A percentile compares a stretch with the other conserved stretches of the same genome.
These are phyloP conservation scores for Hoplias malabaricus DNA, from an alignment of 2,113 vertebrate genomes.

Conservation along the genomic window DNA sequence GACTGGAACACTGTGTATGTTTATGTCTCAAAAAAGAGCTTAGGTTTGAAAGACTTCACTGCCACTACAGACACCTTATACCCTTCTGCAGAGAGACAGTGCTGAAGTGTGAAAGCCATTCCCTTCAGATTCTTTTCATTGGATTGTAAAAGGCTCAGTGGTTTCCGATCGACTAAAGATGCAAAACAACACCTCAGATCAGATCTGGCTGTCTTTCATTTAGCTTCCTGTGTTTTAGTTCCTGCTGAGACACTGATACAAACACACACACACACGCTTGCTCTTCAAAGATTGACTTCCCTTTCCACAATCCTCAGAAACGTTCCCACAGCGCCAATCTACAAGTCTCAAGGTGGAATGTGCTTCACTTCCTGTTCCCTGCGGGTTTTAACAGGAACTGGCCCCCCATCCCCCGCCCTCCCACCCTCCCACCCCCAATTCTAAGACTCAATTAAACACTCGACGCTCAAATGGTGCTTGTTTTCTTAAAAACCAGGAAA, in stretches of 20 bases:
- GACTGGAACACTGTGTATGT: too few relatives aligned
- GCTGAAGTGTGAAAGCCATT: background rate
- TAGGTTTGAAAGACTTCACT: too few relatives aligned
- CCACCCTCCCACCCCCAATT: background rate
- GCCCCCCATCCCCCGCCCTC: conserved; percentile 20
- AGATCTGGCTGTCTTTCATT: background rate
- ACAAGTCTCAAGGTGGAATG: conserved; percentile 32
- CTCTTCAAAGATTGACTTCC: conserved; percentile 27
- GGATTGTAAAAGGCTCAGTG: background rate
- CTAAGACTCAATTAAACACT: conserved; percentile 20
- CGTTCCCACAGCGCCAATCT: conserved; percentile 42
- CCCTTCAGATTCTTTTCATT: background rate
- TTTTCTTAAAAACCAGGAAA: background rate
- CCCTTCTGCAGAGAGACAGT: background rate
- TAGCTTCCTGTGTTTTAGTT: background rate
- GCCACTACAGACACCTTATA: background rate
- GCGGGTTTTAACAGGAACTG: conserved; percentile 40
- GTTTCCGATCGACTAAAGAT: background rate
- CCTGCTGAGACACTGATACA: background rate
- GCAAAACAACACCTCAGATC: background rate
- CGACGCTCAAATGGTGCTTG: background rate
- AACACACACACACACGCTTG: conserved; percentile 10
- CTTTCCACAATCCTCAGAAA: conserved; percentile 11
- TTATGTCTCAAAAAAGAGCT: too few relatives aligned
- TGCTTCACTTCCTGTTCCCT: conserved; percentile 47